Percentiles rank a stretch among this genome's conserved stretches.
Evolutionary conservation across 2,113 vertebrate genomes (phyloP).

Genomic region (Microtus ochrogaster): DNA sequence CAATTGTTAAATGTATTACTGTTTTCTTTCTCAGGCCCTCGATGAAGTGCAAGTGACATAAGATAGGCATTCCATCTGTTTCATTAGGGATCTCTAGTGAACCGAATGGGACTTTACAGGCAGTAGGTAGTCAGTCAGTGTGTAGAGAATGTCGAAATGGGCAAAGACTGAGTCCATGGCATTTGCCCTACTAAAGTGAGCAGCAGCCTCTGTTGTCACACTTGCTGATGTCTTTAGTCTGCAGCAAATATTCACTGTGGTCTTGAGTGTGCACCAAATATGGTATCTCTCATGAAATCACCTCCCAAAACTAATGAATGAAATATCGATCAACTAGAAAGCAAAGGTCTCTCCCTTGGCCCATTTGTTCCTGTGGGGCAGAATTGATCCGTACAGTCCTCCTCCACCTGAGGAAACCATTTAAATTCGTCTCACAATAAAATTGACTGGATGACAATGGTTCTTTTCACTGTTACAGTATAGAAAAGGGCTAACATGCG

Average conservation of each 20-base stretch:
- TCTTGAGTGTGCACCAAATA: slow-evolving; percentile 50
- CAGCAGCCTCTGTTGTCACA: too few relatives aligned
- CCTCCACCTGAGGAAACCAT: not conserved
- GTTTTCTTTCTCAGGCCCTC: not conserved
- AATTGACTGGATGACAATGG: slow-evolving; percentile 46
- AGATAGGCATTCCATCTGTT: not conserved
- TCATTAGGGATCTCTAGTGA: not conserved
- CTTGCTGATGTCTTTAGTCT: not conserved
- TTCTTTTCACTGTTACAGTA: slow-evolving; percentile 37
- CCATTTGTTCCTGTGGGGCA: slow-evolving; percentile 2
- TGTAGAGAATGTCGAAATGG: not conserved
- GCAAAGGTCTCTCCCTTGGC: slow-evolving; percentile 17
- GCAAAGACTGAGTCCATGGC: not conserved
- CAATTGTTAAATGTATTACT: not conserved
- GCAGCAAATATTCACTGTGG: not conserved
- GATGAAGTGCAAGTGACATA: not conserved
- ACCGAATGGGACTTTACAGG: not conserved
- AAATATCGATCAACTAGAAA: slow-evolving; percentile 75
- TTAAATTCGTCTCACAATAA: slow-evolving; percentile 38
- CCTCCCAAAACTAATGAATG: slow-evolving; percentile 50
- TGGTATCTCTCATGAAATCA: slow-evolving; percentile 61
- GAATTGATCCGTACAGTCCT: slow-evolving; percentile 34
- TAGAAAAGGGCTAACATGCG: not conserved
- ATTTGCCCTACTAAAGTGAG: not conserved
- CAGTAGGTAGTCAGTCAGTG: not conserved